phyloP scores from a whole-genome alignment of 2,797 vertebrate species.

The Acanthurus lineatus region DNA sequence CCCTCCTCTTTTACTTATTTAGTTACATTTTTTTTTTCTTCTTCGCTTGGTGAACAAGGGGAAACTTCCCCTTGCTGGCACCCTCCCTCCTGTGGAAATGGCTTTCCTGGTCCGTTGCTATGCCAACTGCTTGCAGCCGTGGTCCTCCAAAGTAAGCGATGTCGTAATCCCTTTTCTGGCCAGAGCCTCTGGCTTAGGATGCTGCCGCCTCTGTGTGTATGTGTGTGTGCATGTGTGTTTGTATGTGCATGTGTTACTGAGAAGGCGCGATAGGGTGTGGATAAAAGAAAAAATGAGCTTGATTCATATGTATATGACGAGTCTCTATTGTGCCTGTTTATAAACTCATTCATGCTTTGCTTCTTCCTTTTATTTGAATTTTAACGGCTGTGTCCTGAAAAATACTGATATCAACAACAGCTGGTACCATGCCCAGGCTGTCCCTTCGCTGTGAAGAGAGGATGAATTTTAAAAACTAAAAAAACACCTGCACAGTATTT shows the following conservation, averaged over 20 bases:
- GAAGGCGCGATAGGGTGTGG: conserved; percentile 35
- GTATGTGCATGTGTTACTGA: conserved; percentile 34
- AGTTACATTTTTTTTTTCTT: conserved; percentile 31
- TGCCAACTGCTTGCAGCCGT: conserved; percentile 99
- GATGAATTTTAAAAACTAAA: conserved; percentile 14
- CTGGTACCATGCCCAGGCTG: neutral
- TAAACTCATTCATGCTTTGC: conserved; percentile 30
- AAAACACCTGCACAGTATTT: neutral
- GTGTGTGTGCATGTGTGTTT: conserved; percentile 30
- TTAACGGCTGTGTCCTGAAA: conserved; percentile 11
- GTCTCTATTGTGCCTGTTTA: conserved; percentile 40
- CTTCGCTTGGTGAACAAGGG: conserved; percentile 80
- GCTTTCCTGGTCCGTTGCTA: conserved; percentile 99
- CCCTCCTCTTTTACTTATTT: conserved; percentile 41
- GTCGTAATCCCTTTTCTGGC: conserved; percentile 85
- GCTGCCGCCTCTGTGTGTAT: conserved; percentile 38
- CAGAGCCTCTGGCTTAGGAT: conserved; percentile 60
- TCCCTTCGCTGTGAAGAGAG: neutral
- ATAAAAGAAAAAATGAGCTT: conserved; percentile 43
- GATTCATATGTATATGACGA: conserved; percentile 49
- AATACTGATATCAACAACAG: conserved; percentile 18
- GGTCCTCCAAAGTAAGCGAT: conserved; percentile 99
- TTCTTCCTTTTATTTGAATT: conserved; percentile 29
- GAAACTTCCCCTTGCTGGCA: conserved; percentile 87
- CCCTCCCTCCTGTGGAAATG: conserved; percentile 89